Evolutionary conservation across 1,140 invertebrate species (phyloP), one percentile per base, ranked within the genome.

Genomic region (Episyrphus balteatus): DNA sequence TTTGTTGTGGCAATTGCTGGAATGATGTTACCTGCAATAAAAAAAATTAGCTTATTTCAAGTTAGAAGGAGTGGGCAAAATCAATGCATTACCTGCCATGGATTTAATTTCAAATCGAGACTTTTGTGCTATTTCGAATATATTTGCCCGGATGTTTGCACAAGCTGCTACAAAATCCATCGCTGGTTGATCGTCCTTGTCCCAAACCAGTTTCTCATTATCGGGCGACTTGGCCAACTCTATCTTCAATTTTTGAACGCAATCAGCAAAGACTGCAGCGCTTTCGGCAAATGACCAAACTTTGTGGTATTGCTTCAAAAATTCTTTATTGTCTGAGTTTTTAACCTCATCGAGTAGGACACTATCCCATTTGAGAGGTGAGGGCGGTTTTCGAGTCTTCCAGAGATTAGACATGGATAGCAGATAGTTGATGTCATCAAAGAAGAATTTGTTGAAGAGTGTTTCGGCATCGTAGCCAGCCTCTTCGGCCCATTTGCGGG

Each of bases 1-100:
- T 99, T 99, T 3, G 95, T 97, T 3, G 95, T 96, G 1, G 96
- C 95, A 62, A 99, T 98, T 0, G 96, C 96, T 38, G 96, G 95
- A 59, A 99, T 96, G 50, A 99, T 99, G 57, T 90, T 90, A 2
- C 96, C n/a, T n/a, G n/a, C n/a, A n/a, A n/a, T n/a, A n/a, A n/a
- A n/a, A n/a, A n/a, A n/a, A n/a, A n/a, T n/a, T n/a, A n/a, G n/a
- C n/a, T n/a, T n/a, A n/a, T n/a, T n/a, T n/a, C n/a, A n/a, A n/a
- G n/a, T n/a, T n/a, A n/a, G n/a, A n/a, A n/a, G n/a, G n/a, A n/a
- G n/a, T n/a, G n/a, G n/a, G n/a, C n/a, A n/a, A n/a, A n/a, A n/a
- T n/a, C n/a, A n/a, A n/a, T n/a, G n/a, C n/a, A n/a, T n/a, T n/a
- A n/a, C n/a, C 95, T 11, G 96, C 96, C 88, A 98, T 98, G 21